Base-by-base conservation (phyloP, 2,797 vertebrate species). In the Propithecus deckenii region DNA sequence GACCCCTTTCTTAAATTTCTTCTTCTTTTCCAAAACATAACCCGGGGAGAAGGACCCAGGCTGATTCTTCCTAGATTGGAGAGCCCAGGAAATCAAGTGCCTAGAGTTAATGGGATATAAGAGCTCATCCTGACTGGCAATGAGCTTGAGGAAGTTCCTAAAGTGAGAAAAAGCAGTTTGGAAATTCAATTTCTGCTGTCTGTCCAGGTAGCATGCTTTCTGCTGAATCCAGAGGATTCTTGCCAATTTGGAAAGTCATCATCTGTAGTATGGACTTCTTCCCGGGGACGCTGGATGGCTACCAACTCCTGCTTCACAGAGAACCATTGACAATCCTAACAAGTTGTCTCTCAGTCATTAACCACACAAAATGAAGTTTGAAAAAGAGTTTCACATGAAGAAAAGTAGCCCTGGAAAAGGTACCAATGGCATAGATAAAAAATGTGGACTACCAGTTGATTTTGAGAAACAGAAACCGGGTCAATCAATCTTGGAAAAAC, bases 171-270 rank as follows among this genome's bases (percentile, higher is more conserved):
- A 76, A 28, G 38, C 50, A 67, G 69, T 86, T 84, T 86, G 81
- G 69, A 38, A 89, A 38, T 91, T 89, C 25, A 76, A 28, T 87
- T 95, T 89, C 61, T 43, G 18, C 20, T 94, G 1, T 93, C 84
- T 52, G 30, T 92, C 72, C 67, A 95, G 67, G 32, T 89, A 90
- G 50, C 83, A 43, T 86, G 41, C 17, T 84, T 95, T 96, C 75
- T 95, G 75, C 55, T 91, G 88, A 97, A 84, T 75, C 30, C 41
- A 93, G 81, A 86, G 72, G 88, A 86, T 69, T 46, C 46, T 92
- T 95, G 81, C 78, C 95, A 97, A n/a, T 84, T 97, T 97, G 90
- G 74, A 95, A 25, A 52, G 22, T 91, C 63, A 74, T 12, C 30
- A 25, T 84, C 41, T 81, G 13, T 90, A 78, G 48, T 69, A 32